Evolutionary conservation across 2,888 invertebrate genomes (phyloP), one percentile per base, ranked within the genome.

Genomic region (Hyalella azteca): DNA sequence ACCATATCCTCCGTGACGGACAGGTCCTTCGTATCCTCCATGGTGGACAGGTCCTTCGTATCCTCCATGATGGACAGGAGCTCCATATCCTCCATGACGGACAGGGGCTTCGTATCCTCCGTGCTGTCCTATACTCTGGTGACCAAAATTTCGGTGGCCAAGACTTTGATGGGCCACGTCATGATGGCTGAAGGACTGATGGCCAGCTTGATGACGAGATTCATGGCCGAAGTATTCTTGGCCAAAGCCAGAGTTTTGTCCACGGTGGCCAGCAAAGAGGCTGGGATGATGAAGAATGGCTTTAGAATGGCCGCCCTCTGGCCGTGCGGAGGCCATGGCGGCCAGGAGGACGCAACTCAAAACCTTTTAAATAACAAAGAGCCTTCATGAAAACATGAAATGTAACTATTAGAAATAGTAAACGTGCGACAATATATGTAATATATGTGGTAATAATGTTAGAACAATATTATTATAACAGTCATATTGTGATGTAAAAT

Each of bases 271-370:
- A 29, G 66, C n/a, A n/a, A n/a, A 66, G 29, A 36, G 66, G 2
- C 66, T 19, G 36, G 66, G 39, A 36, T 66, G 66, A 36, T 66
- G 66, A 7, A 66, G 0, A 19, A 66, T 66, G 36, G 66, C 22
- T 19, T 66, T 66, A 0, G 66, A 36, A 36, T 66, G 66, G 26
- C 66, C 66, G 19, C 66, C 36, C 36, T 66, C 36, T 15, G 66
- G 66, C 66, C 66, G 22, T 66, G 66, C 66, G 32, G 29, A 36
- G 66, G 66, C 66, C 66, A 66, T 19, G 19, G 39, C 19, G 29
- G 66, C 66, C 66, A 66, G 36, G 19, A 66, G 4, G 36, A 66
- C 36, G 66, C 66, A 66, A 39, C 36, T 36, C 66, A 36, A 11
- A 22, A 66, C 36, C 66, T n/a, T n/a, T 54, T 22, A 54, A 26